These are phyloP conservation scores for Meganola albula DNA, from an alignment of 2,888 invertebrate species.

Conservation along the genomic window DNA sequence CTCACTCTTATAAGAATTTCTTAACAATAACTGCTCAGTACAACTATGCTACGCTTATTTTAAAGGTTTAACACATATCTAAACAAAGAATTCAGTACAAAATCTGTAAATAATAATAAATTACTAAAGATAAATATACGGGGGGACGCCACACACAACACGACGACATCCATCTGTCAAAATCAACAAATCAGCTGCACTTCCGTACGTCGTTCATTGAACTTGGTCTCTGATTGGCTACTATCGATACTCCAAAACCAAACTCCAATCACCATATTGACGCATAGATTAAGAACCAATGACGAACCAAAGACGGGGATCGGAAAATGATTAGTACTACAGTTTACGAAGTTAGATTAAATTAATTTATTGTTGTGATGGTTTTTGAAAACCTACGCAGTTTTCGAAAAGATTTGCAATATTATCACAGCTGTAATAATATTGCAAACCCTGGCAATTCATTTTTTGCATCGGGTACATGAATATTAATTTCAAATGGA, in stretches of 20 bases:
- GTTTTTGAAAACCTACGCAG: too few species aligned
- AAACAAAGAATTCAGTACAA: slow-evolving; percentile 46
- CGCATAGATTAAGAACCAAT: slow-evolving; percentile 26
- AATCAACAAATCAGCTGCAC: slow-evolving; percentile 36
- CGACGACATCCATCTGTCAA: slow-evolving; percentile 45
- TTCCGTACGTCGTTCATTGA: slow-evolving; percentile 33
- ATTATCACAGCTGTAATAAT: too few species aligned
- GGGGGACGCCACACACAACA: slow-evolving; percentile 62
- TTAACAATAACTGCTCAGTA: slow-evolving; percentile 31
- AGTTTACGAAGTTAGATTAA: slow-evolving; percentile 5
- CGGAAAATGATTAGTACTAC: slow-evolving; percentile 16
- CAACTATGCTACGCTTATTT: slow-evolving; percentile 35
- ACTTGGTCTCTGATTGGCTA: slow-evolving; percentile 34
- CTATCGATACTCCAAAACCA: slow-evolving; percentile 1
- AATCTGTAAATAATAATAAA: slow-evolving; percentile 51
- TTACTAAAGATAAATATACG: slow-evolving; percentile 56
- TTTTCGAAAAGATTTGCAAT: too few species aligned
- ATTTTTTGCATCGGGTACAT: too few species aligned
- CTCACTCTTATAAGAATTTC: slow-evolving; percentile 22
- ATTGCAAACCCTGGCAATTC: too few species aligned
- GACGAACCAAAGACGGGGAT: too few species aligned
- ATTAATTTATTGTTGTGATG: too few species aligned
- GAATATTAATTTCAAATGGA: too few species aligned
- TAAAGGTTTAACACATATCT: slow-evolving; percentile 47
- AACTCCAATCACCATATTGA: slow-evolving; percentile 29